phyloP scores from a whole-genome alignment of 2,113 vertebrate species.

The Oenanthe melanoleuca region DNA sequence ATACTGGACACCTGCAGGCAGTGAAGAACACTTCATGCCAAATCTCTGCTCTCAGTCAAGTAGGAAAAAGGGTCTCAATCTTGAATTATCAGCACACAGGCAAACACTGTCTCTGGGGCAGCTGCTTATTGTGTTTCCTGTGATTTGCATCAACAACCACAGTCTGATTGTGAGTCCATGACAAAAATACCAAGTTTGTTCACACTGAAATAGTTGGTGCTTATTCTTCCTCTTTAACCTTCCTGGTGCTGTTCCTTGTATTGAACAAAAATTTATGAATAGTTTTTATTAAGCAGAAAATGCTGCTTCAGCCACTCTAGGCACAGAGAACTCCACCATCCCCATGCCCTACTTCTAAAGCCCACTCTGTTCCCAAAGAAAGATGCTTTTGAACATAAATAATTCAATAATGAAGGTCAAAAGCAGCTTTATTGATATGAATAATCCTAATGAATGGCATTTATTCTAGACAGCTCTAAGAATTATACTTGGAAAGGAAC shows the following conservation, averaged over 20 bases:
- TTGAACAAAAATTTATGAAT: neutral
- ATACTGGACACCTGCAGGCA: neutral
- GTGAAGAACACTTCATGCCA: neutral
- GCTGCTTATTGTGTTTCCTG: neutral
- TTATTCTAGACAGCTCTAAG: slow-evolving; percentile 5
- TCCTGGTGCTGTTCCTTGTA: neutral
- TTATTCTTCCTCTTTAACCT: slow-evolving; percentile 13
- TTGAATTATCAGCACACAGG: neutral
- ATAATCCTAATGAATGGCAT: slow-evolving; percentile 36
- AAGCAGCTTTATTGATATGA: slow-evolving; percentile 42
- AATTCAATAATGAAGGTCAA: slow-evolving; percentile 47
- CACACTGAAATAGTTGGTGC: neutral
- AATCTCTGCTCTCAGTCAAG: neutral
- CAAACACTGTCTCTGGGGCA: neutral
- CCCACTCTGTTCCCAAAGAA: slow-evolving; percentile 25
- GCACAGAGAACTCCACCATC: neutral
- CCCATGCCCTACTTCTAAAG: neutral
- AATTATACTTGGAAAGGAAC: slow-evolving; percentile 29
- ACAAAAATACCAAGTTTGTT: neutral
- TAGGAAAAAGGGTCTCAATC: neutral
- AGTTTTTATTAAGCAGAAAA: slow-evolving; percentile 37
- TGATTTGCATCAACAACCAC: neutral
- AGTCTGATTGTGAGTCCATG: neutral
- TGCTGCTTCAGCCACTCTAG: neutral
- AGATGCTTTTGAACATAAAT: slow-evolving; percentile 37